Percentiles rank a stretch among this genome's conserved stretches.
phyloP scores from a whole-genome alignment of 2,797 vertebrate genomes.

The Pempheris klunzingeri region DNA sequence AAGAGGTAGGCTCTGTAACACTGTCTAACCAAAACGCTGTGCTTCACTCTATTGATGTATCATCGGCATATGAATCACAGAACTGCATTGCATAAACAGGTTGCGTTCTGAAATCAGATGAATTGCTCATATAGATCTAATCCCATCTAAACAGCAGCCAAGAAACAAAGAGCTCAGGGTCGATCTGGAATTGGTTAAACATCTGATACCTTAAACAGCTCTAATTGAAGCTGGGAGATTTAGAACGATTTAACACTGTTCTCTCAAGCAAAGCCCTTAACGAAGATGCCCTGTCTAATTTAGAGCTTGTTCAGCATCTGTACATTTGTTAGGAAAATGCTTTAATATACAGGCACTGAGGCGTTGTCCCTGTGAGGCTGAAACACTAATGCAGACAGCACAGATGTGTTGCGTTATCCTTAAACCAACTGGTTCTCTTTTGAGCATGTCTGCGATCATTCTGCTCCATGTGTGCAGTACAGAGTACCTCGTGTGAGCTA shows the following conservation, averaged over 20 bases:
- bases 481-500: constrained; percentile 15
- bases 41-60: constrained; percentile 40
- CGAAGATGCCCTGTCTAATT: constrained; percentile 61
- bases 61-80: constrained; percentile 35
- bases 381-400: constrained; percentile 20
- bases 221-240: constrained; percentile 70
- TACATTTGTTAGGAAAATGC: constrained; percentile 51
- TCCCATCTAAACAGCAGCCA: constrained; percentile 35
- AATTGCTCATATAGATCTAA: constrained; percentile 53
- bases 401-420: constrained; percentile 28
- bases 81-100: constrained; percentile 12
- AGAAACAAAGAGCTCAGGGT: constrained; percentile 46
- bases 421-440: constrained; percentile 20
- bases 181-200: constrained; percentile 63
- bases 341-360: constrained; percentile 34
- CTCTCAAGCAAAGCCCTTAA: constrained; percentile 61
- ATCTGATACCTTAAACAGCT: constrained; percentile 71
- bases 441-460: constrained; percentile 37
- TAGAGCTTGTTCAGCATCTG: constrained; percentile 52
- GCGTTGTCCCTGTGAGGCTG: not conserved
- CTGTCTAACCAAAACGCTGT: constrained; percentile 32
- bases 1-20: constrained; percentile 67
- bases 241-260: constrained; percentile 67
- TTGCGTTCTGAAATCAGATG: constrained; percentile 31
- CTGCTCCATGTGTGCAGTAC: not conserved